phyloP scores from a whole-genome alignment of 2,797 vertebrate species.

The Phataginus tetradactyla region DNA sequence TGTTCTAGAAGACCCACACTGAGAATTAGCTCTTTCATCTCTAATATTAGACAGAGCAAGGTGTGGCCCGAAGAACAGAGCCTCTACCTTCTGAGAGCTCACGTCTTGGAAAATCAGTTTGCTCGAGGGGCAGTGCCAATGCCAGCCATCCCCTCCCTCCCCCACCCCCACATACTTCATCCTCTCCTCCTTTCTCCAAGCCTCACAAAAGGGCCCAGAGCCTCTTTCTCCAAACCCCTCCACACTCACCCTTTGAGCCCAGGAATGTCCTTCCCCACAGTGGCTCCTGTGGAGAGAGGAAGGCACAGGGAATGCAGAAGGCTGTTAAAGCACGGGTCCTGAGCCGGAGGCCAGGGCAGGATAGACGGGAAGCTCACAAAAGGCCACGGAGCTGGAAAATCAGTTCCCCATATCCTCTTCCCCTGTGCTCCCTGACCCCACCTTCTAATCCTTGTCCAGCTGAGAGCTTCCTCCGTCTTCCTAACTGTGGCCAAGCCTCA shows the following conservation, averaged over 20 bases:
- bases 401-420: no score
- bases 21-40: rapidly evolving
- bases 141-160: no score
- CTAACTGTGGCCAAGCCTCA: neutral
- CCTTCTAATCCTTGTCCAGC: neutral
- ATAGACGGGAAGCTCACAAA: neutral
- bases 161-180: no score
- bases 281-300: neutral
- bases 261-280: neutral
- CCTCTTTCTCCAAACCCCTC: neutral
- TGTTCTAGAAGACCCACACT: neutral
- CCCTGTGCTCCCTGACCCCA: no score
- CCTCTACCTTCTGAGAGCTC: neutral
- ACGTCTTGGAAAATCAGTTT: neutral
- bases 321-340: neutral
- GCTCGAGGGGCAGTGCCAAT: neutral
- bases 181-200: neutral
- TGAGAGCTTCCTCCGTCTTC: neutral
- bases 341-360: neutral
- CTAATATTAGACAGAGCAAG: neutral
- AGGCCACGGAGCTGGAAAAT: no score
- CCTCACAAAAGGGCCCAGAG: neutral
- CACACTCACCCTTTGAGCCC: neutral
- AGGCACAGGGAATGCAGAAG: neutral
- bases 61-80: neutral